Evolutionary conservation across 2,113 vertebrate species (phyloP).

Genomic region (Proterorhinus semilunaris): DNA sequence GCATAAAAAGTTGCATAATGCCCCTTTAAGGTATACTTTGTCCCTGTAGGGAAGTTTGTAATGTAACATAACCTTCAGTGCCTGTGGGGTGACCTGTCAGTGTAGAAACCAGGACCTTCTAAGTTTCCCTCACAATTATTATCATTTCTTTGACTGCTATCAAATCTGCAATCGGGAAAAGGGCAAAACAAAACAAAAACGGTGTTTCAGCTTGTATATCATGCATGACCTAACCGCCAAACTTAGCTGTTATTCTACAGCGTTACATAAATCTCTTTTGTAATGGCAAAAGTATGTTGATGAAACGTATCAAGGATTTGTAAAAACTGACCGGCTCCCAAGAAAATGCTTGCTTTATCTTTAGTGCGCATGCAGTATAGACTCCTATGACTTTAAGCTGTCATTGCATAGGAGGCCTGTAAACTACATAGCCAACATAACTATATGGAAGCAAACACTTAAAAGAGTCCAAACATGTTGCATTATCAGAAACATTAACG

Average conservation of each 20-base stretch:
- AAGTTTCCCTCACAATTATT: no score
- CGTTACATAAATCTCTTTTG: background rate
- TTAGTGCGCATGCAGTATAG: background rate
- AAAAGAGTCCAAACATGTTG: background rate
- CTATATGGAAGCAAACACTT: conserved; percentile 1
- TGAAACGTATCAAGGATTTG: background rate
- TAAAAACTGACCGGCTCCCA: background rate
- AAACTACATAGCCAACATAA: background rate
- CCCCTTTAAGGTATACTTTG: no score
- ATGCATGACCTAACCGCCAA: background rate
- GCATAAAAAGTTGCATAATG: no score
- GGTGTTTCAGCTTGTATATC: background rate
- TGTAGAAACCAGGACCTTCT: no score
- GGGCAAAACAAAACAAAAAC: no score
- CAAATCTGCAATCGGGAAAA: no score
- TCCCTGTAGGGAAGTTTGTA: no score
- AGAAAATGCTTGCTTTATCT: conserved; percentile 6
- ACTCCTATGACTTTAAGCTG: background rate
- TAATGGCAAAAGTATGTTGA: conserved; percentile 2
- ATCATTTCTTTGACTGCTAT: no score
- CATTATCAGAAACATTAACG: conserved; percentile 15
- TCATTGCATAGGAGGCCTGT: background rate
- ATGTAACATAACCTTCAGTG: no score
- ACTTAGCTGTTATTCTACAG: background rate
- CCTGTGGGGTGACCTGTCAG: no score